Evolutionary conservation across 2,113 vertebrate genomes (phyloP).

Genomic region (Aleadryas rufinucha): DNA sequence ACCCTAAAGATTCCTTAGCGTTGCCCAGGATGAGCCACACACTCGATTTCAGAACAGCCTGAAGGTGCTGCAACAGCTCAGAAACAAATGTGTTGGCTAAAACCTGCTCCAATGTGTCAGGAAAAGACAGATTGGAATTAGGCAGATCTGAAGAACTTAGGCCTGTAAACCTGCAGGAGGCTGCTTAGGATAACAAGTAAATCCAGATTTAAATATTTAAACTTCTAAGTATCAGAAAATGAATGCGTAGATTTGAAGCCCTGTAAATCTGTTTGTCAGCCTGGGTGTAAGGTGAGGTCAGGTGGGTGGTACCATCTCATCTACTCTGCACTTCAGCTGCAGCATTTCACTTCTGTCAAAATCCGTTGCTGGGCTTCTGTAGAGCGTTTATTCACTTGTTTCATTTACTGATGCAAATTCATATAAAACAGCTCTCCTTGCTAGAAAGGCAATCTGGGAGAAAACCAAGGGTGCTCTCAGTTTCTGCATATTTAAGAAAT

Average conservation of each 20-base stretch:
- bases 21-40: background rate
- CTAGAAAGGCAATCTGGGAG: background rate
- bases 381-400: background rate
- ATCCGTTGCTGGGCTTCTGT: background rate
- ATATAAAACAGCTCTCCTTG: background rate
- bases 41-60: background rate
- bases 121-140: constrained; percentile 11
- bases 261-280: background rate
- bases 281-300: background rate
- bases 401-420: background rate
- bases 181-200: constrained; percentile 58
- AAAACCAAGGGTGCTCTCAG: background rate
- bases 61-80: background rate
- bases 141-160: constrained; percentile 21
- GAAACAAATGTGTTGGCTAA: background rate
- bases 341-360: background rate
- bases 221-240: constrained; percentile 9
- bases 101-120: background rate
- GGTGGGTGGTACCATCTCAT: background rate
- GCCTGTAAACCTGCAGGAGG: constrained; percentile 54
- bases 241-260: background rate
- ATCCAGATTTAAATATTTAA: constrained; percentile 62
- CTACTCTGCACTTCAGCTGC: background rate
- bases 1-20: background rate
- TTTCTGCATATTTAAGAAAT: background rate